Conservation (phyloP, 2,888 invertebrate genomes). For the Mayetiola destructor region DNA sequence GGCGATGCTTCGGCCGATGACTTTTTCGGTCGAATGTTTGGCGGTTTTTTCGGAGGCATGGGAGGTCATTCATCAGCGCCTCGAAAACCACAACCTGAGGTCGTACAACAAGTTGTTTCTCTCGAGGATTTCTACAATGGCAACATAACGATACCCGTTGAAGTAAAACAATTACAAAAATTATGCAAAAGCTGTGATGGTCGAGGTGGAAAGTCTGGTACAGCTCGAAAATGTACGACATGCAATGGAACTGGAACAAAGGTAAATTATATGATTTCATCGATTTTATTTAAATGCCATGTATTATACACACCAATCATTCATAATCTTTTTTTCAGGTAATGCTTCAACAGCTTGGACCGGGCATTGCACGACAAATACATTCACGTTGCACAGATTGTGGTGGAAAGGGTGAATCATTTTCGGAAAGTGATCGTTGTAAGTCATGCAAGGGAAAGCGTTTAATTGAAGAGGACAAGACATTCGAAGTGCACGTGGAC, state of each 20-base stretch:
- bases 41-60: constrained; percentile 48
- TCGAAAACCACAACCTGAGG: constrained; percentile 57
- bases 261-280: background rate
- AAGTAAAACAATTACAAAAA: constrained; percentile 26
- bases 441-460: constrained; percentile 70
- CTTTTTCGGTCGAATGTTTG: constrained; percentile 53
- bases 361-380: constrained; percentile 42
- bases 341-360: constrained; percentile 15
- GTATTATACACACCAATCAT: background rate
- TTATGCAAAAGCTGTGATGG: constrained; percentile 29
- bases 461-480: constrained; percentile 65
- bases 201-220: constrained; percentile 54
- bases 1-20: constrained; percentile 44
- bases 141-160: constrained; percentile 45
- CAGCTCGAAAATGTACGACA: constrained; percentile 48
- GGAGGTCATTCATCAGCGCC: constrained; percentile 38
- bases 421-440: constrained; percentile 73
- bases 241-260: constrained; percentile 62
- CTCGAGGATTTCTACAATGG: constrained; percentile 87
- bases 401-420: constrained; percentile 53
- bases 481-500: constrained; percentile 74
- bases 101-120: constrained; percentile 69
- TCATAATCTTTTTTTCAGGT: constrained; percentile 20
- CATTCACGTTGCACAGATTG: constrained; percentile 48
- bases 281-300: background rate